Base-by-base conservation (phyloP, 2,888 invertebrate genomes). In the Lumbricus terrestris region DNA sequence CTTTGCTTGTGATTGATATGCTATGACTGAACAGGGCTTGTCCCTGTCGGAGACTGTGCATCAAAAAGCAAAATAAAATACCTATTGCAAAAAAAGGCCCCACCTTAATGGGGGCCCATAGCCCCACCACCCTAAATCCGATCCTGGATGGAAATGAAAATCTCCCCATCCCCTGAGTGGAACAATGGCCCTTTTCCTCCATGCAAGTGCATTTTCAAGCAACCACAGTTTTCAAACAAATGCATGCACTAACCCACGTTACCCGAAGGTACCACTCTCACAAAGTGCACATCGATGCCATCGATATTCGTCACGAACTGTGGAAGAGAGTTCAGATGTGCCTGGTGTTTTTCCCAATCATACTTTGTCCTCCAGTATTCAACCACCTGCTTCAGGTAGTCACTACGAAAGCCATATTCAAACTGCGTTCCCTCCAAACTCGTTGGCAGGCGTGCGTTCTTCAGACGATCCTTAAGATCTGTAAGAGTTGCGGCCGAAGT, bases 251-350 rank as follows among this genome's bases (percentile, higher is more conserved):
- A 69, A 69, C 69, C 69, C n/a, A 69, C 69, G 8, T 69, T 69
- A n/a, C 69, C n/a, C 29, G 69, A 69, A 69, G 29, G 69, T 11
- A 69, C 29, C n/a, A 96, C 96, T 93, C 96, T 97, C 89, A 97
- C 95, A 94, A 96, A 98, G 94, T 98, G 97, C 90, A 98, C 96
- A 92, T 96, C 96, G 91, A 97, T 93, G 89, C 97, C 97, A 94
- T 97, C 97, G 92, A 98, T 96, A 90, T 96, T 96, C 0, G 97
- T 98, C 89, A 96, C 96, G 94, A 96, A 98, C 91, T 98, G 97
- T 0, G 96, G 96, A 93, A 96, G 97, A 91, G 96, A 95, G 93
- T 98, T 98, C 29, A 98, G 95, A 90, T 96, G 96, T 6, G 95
- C 94, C 94, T 97, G 97, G 20, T 97, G 95, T 89, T 96, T 96